Conservation (phyloP, 35 echinoderm and acorn worm genomes). For the Acanthaster planci region DNA sequence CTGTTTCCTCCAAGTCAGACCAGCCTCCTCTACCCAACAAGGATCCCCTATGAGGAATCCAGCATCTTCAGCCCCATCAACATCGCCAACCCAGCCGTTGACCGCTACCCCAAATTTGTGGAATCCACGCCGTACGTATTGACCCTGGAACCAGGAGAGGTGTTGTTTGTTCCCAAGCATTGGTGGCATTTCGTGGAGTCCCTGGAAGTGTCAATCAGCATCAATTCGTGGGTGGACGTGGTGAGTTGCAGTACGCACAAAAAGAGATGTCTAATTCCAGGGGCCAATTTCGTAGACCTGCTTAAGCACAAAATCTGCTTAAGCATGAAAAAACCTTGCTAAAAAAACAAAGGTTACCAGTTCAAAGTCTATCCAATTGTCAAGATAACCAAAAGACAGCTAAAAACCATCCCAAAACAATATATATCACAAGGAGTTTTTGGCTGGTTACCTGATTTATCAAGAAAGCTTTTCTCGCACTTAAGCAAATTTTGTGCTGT, state of each 20-base stretch:
- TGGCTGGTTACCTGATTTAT: too few relatives aligned
- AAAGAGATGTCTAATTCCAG: too few relatives aligned
- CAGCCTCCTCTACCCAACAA: constrained; percentile 70
- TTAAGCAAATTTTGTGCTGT: too few relatives aligned
- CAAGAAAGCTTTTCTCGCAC: too few relatives aligned
- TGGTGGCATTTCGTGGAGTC: constrained; percentile 99
- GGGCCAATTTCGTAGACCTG: not conserved
- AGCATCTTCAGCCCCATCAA: constrained; percentile 86
- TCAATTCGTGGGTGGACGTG: constrained; percentile 91
- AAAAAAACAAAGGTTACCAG: too few relatives aligned
- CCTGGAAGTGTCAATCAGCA: constrained; percentile 73
- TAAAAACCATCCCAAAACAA: too few relatives aligned
- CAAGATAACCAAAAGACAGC: too few relatives aligned
- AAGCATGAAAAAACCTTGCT: too few relatives aligned
- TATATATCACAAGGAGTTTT: too few relatives aligned
- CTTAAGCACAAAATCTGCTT: too few relatives aligned
- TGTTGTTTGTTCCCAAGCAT: constrained; percentile 79
- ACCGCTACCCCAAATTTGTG: constrained; percentile 55
- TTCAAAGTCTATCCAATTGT: too few relatives aligned
- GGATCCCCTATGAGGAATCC: constrained; percentile 95
- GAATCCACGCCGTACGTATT: constrained; percentile 71
- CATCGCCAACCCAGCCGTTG: constrained; percentile 62
- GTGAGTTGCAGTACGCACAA: constrained; percentile 39
- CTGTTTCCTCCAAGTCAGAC: constrained; percentile 90
- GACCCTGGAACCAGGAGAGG: constrained; percentile 72